Conservation (phyloP, 2,797 vertebrate species). For the Cirrhinus mrigala region DNA sequence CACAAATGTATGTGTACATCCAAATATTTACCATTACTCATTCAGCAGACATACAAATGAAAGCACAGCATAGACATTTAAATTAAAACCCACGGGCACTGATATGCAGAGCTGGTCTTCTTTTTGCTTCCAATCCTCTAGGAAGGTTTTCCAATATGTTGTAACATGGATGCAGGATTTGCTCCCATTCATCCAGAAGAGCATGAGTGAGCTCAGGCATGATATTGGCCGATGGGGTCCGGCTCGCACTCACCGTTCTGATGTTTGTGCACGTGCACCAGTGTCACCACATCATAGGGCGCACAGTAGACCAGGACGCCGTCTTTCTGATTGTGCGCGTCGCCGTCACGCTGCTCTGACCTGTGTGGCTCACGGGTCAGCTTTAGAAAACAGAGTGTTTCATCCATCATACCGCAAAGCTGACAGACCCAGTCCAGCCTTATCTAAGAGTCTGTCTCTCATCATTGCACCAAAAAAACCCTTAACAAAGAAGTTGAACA, state of each 20-base stretch:
- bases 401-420: slow-evolving; percentile 45
- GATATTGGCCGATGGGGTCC: not conserved
- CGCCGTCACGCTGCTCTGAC: slow-evolving; percentile 13
- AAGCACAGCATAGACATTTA: not conserved
- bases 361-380: slow-evolving; percentile 31
- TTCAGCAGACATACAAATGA: not conserved
- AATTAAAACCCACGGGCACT: not conserved
- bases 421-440: slow-evolving; percentile 40
- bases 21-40: not conserved
- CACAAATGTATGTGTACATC: not conserved
- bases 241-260: not conserved
- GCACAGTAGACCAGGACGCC: not conserved
- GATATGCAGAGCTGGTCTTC: not conserved
- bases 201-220: slow-evolving; percentile 18
- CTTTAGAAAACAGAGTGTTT: slow-evolving; percentile 32
- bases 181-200: not conserved
- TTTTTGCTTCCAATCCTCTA: not conserved
- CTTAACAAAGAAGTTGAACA: slow-evolving; percentile 40
- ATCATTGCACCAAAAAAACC: slow-evolving; percentile 24
- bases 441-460: slow-evolving; percentile 42
- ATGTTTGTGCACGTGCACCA: slow-evolving; percentile 22
- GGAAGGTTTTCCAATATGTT: not conserved
- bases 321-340: slow-evolving; percentile 12
- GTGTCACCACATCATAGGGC: slow-evolving; percentile 9
- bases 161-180: not conserved